A percentile compares a stretch with the other conserved stretches of the same genome.
These are phyloP conservation scores for Drosophila tanythrix DNA, from an alignment of 2,888 invertebrate species.

Conservation along the genomic window DNA sequence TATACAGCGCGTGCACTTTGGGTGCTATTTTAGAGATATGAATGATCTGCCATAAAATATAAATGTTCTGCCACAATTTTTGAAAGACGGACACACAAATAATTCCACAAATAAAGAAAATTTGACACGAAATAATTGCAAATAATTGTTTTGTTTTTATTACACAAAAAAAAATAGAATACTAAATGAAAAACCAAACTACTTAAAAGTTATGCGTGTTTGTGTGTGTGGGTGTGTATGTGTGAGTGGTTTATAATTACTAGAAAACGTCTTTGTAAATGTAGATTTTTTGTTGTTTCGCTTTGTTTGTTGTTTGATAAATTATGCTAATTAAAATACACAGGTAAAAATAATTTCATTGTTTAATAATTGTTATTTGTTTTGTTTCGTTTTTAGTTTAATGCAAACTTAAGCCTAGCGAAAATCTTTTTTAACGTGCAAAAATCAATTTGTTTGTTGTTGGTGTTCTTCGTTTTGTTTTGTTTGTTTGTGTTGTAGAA, in stretches of 20 bases:
- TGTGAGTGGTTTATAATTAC: slow-evolving; percentile 59
- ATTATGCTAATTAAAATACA: slow-evolving; percentile 80
- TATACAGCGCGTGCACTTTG: slow-evolving; percentile 62
- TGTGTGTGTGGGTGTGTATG: slow-evolving; percentile 2
- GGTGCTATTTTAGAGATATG: slow-evolving; percentile 44
- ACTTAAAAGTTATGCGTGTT: slow-evolving; percentile 66
- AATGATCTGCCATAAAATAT: slow-evolving; percentile 22
- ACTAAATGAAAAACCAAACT: slow-evolving; percentile 78
- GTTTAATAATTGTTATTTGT: slow-evolving; percentile 64
- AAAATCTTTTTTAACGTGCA: slow-evolving; percentile 65
- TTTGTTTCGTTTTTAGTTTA: slow-evolving; percentile 37
- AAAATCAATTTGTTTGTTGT: slow-evolving; percentile 56
- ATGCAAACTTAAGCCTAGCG: slow-evolving; percentile 69
- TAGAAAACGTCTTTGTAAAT: slow-evolving; percentile 80
- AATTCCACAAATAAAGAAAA: slow-evolving; percentile 11
- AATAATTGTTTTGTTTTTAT: slow-evolving; percentile 67
- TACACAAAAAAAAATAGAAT: slow-evolving; percentile 71
- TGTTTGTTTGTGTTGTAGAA: slow-evolving; percentile 57
- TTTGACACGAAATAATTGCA: slow-evolving; percentile 36
- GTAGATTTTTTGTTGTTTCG: slow-evolving; percentile 64
- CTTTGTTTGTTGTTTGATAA: slow-evolving; percentile 51
- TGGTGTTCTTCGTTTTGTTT: slow-evolving; percentile 15
- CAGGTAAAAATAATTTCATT: slow-evolving; percentile 81
- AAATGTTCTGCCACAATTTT: neutral
- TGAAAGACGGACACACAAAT: neutral